Conservation (phyloP, 2,797 vertebrate species). For the Melopsittacus undulatus region DNA sequence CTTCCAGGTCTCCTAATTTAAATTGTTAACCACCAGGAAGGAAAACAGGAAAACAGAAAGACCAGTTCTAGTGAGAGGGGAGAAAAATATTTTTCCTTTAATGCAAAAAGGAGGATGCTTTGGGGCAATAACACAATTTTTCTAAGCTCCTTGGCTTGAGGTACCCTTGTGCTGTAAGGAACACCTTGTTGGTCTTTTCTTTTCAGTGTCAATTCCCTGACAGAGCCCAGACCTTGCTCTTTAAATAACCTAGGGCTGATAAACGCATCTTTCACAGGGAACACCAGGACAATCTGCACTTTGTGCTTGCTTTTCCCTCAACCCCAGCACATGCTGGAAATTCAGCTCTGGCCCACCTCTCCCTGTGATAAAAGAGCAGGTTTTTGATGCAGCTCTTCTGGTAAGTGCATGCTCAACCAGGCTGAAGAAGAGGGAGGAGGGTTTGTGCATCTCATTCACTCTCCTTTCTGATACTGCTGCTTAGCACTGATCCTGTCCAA, state of each 20-base stretch:
- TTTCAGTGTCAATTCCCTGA: neutral
- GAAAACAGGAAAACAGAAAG: neutral
- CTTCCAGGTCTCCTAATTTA: neutral
- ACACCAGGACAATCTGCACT: neutral
- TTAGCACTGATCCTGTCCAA: neutral
- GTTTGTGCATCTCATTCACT: neutral
- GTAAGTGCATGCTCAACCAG: neutral
- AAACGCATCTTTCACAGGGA: neutral
- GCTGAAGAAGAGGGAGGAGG: neutral
- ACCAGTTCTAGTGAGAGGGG: neutral
- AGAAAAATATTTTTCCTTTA: neutral
- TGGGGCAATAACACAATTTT: neutral
- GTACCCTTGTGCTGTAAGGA: neutral
- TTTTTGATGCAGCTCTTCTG: neutral
- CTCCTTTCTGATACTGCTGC: neutral
- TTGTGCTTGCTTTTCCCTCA: neutral
- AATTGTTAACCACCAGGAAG: neutral
- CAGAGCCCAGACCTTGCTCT: neutral
- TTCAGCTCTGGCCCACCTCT: neutral
- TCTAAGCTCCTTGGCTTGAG: neutral
- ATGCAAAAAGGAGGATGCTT: neutral
- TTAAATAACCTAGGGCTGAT: neutral
- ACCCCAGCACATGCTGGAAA: neutral
- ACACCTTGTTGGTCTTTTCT: neutral
- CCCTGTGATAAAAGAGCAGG: neutral